A percentile compares a stretch with the other conserved stretches of the same genome.
phyloP scores from a whole-genome alignment of 2,113 vertebrate genomes.

The Lipophrys pholis region DNA sequence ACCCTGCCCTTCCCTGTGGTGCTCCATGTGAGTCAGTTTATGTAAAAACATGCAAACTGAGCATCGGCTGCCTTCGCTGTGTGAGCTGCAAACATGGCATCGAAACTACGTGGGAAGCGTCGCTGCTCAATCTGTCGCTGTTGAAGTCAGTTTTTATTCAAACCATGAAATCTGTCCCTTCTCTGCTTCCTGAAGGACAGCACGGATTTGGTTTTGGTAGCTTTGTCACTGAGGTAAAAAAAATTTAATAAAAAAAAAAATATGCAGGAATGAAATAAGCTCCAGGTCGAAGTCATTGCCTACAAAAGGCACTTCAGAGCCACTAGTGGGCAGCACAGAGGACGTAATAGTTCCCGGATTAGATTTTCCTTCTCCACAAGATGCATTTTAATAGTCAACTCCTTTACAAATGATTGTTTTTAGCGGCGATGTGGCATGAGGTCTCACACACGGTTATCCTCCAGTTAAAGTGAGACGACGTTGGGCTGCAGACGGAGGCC shows the following conservation, averaged over 20 bases:
- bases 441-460: not conserved
- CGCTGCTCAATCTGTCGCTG: not conserved
- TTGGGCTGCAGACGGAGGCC: too few relatives aligned
- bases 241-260: too few relatives aligned
- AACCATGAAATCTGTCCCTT: not conserved
- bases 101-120: conserved; percentile 22
- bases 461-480: too few relatives aligned
- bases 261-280: too few relatives aligned
- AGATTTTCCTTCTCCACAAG: not conserved
- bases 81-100: conserved; percentile 3
- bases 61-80: conserved; percentile 18
- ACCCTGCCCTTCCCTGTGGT: conserved; percentile 81
- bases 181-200: conserved; percentile 42
- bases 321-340: conserved; percentile 45
- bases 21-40: conserved; percentile 47
- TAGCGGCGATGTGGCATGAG: not conserved
- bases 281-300: too few relatives aligned
- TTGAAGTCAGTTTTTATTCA: not conserved
- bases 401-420: not conserved
- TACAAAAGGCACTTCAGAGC: not conserved
- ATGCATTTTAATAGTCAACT: not conserved
- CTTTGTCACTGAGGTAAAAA: conserved; percentile 62
- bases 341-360: not conserved
- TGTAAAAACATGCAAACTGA: conserved; percentile 39
- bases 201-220: conserved; percentile 58